phyloP scores from a whole-genome alignment of 1,140 invertebrate species.

The Battus philenor region DNA sequence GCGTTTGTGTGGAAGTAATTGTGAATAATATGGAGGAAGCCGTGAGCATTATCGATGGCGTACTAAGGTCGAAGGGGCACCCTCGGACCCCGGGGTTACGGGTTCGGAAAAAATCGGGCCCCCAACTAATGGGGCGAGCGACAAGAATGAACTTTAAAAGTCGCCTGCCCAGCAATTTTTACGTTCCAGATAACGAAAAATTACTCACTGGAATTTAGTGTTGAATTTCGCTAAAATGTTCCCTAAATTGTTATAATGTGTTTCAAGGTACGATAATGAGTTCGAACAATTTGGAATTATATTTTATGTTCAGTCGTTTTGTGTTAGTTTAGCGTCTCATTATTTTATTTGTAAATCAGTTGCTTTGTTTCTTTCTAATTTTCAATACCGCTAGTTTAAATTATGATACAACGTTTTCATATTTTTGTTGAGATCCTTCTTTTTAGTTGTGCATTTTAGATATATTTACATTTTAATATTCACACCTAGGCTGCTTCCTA shows the following conservation, averaged over 20 bases:
- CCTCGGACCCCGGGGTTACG: slow-evolving; percentile 25
- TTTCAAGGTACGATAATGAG: not conserved
- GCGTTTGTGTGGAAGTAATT: slow-evolving; percentile 9
- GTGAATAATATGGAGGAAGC: slow-evolving; percentile 9
- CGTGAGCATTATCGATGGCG: slow-evolving; percentile 36
- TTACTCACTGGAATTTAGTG: slow-evolving; percentile 1
- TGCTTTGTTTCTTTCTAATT: too few relatives aligned
- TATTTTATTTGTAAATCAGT: too few relatives aligned
- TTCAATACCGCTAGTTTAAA: too few relatives aligned
- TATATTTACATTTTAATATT: too few relatives aligned
- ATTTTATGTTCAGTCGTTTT: too few relatives aligned
- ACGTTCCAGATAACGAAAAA: slow-evolving; percentile 7
- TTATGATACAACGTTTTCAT: too few relatives aligned
- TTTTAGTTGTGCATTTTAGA: too few relatives aligned
- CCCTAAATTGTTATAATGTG: not conserved
- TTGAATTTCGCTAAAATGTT: not conserved
- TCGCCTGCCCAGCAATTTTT: slow-evolving; percentile 29
- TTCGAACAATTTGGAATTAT: too few relatives aligned
- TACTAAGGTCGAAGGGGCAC: slow-evolving; percentile 21
- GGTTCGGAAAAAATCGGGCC: slow-evolving; percentile 39
- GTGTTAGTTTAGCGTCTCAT: too few relatives aligned
- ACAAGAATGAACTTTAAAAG: slow-evolving; percentile 47
- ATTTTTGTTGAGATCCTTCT: too few relatives aligned
- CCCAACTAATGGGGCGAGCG: slow-evolving; percentile 51
- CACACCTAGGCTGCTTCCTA: too few relatives aligned